Evolutionary conservation across 2,888 invertebrate genomes (phyloP), one percentile per base, ranked within the genome.

Genomic region (Nymphalis polychloros): DNA sequence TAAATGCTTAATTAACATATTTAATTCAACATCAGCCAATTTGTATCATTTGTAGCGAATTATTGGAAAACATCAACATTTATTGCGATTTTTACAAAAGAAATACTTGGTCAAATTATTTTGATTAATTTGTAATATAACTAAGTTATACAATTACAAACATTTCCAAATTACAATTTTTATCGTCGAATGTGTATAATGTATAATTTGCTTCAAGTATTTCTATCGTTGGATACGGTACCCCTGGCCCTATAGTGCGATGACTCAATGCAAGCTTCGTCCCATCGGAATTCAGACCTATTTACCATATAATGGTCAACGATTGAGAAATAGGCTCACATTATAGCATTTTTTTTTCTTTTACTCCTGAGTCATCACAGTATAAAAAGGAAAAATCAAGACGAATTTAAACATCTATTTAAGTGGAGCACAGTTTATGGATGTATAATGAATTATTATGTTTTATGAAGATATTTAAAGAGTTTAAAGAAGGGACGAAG

Each of bases 181-280:
- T 31, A 31, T 6, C 27, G 27, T 55, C 16, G 31, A 27, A 53
- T 16, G 6, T 31, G 35, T 27, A 31, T 55, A 31, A 31, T 6
- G 17, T 49, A 19, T 46, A 55, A 69, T 69, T 72, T 67, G 69
- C 49, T 60, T 31, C 71, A 72, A 75, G 76, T 75, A 76, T 75
- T 74, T 73, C 72, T 70, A 73, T 64, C 59, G 69, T 77, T 76
- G 72, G 79, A 76, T 76, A 80, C 81, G 82, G 82, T 78, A 75
- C 81, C 84, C 85, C 85, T 80, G 83, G 85, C 84, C 85, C 87
- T 86, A 92, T 92, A 92, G 90, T 92, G 92, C 92, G 92, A 92
- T 92, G 92, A 92, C 92, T 91, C 92, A 92, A 92, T 92, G 92
- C 92, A 92, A 92, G 87, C 91, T 92, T 90, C 87, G 88, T 90